A percentile compares a stretch with the other conserved stretches of the same genome.
Conservation (phyloP, 2,113 vertebrate genomes). For the Aleadryas rufinucha region DNA sequence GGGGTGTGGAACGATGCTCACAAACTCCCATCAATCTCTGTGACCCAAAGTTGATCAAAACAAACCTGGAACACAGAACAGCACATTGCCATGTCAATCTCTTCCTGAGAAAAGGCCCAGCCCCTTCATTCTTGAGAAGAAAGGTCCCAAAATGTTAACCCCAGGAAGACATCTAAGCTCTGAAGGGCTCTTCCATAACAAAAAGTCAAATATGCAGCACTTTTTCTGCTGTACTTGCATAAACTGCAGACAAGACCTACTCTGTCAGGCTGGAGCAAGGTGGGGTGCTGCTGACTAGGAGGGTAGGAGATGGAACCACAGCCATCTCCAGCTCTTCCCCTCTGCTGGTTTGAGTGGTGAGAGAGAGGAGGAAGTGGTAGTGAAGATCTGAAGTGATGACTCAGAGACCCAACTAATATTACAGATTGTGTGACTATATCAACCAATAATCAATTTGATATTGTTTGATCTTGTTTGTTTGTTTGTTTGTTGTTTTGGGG, state of each 20-base stretch:
- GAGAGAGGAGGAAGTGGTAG: background rate
- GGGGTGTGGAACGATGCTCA: background rate
- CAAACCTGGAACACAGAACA: background rate
- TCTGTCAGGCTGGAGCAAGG: background rate
- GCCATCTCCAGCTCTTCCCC: background rate
- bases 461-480: background rate
- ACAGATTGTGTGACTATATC: background rate
- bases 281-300: background rate
- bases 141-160: background rate
- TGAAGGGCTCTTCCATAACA: background rate
- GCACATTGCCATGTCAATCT: background rate
- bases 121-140: background rate
- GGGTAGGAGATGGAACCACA: background rate
- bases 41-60: background rate
- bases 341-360: background rate
- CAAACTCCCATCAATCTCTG: background rate
- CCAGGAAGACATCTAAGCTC: background rate
- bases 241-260: background rate
- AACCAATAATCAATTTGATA: background rate
- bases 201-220: background rate
- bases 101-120: background rate
- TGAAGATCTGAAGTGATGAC: background rate
- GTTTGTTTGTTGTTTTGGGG: background rate
- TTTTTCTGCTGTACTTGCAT: background rate
- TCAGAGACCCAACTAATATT: background rate